Base-by-base conservation (phyloP, 2,113 vertebrate species). In the Edolisoma coerulescens region DNA sequence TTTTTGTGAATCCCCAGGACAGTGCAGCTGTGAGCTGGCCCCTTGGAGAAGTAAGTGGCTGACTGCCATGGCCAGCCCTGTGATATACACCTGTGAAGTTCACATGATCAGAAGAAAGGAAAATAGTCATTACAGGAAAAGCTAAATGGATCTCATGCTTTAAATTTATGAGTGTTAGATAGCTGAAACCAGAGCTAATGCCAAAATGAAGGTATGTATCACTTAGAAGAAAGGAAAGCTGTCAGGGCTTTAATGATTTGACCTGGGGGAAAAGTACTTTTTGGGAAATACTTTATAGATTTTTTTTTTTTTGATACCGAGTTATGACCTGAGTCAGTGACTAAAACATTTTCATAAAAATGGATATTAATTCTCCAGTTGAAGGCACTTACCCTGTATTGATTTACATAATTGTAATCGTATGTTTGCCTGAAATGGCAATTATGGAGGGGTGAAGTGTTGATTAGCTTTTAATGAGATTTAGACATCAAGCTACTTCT, bases 81-180 rank as follows among this genome's bases (percentile, higher is more conserved):
- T 82, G 71, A 87, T 82, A 74, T 30, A 73, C 45, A 79, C 30
- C 41, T 17, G 3, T 64, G 83, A 52, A 76, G 80, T 41, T 87
- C 70, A 78, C 18, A 8, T 75, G 94, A 68, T 84, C 47, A 77
- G 76, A 69, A 88, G 24, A 74, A 60, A 44, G 49, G 33, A 52
- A 82, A 78, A 73, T 13, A 2, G 16, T 80, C 93, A 84, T 94
- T 94, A 90, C 32, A 81, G 95, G 68, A 95, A 87, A 73, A 86
- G 76, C 57, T 92, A 96, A 95, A 90, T 85, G 67, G 63, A n/a
- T 85, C 49, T 83, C 24, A 26, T 45, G 35, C 44, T 96, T 95
- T 73, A 79, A 69, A 91, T 96, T 96, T 93, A 93, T 76, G 68
- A 53, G 11, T 91, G 50, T 39, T 89, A 87, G 87, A 74, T 89